Evolutionary conservation across 2,888 invertebrate genomes (phyloP).

Genomic region (Polydesmus complanatus): DNA sequence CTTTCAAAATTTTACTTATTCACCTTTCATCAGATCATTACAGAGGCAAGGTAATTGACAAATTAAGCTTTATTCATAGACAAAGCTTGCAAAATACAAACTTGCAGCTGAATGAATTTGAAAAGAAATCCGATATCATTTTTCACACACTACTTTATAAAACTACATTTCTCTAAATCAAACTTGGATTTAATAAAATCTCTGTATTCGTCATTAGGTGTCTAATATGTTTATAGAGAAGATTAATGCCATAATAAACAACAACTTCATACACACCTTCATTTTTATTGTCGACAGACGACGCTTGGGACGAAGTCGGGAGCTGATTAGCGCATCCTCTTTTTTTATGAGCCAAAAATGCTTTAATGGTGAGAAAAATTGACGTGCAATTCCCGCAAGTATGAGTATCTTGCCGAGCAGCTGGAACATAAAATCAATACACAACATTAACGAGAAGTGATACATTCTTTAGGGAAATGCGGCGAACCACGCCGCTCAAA

Average conservation of each 20-base stretch:
- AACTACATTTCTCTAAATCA: too few relatives aligned
- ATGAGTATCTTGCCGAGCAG: conserved; percentile 21
- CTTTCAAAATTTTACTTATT: too few relatives aligned
- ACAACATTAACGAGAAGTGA: background rate
- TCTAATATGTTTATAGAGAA: background rate
- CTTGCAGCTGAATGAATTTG: too few relatives aligned
- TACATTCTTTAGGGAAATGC: background rate
- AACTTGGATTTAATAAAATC: background rate
- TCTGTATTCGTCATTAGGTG: background rate
- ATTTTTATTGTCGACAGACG: too few relatives aligned
- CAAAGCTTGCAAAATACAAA: too few relatives aligned
- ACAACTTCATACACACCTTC: too few relatives aligned
- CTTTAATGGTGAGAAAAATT: conserved; percentile 21
- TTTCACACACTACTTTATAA: too few relatives aligned
- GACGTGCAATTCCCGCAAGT: conserved; percentile 25
- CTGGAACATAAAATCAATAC: background rate
- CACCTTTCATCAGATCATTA: too few relatives aligned
- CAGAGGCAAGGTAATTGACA: too few relatives aligned
- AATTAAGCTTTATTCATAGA: too few relatives aligned
- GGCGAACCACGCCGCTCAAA: background rate
- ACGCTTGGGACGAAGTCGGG: background rate
- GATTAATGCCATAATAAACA: background rate
- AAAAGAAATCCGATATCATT: too few relatives aligned
- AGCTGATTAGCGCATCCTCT: background rate
- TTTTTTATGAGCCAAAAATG: conserved; percentile 23